Evolutionary conservation across 2,113 vertebrate genomes (phyloP).

Genomic region (Misgurnus anguillicaudatus): DNA sequence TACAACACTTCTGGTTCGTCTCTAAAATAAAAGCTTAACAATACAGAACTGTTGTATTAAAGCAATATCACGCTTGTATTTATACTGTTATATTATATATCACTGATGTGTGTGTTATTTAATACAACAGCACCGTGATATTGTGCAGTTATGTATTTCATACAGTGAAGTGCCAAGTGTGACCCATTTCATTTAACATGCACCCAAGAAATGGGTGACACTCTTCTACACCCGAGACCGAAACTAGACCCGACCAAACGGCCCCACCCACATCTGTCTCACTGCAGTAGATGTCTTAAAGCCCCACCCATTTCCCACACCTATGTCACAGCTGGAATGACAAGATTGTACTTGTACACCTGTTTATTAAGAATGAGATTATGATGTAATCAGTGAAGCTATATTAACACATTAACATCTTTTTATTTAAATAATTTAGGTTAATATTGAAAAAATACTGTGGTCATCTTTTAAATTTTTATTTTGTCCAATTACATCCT

Average conservation of each 20-base stretch:
- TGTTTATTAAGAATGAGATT: too few species aligned
- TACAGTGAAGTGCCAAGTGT: conserved; percentile 34
- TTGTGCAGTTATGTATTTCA: background rate
- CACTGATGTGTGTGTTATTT: too few species aligned
- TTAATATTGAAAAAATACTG: too few species aligned
- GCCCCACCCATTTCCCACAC: background rate
- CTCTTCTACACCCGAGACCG: background rate
- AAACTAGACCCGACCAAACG: background rate
- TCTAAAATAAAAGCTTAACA: too few species aligned
- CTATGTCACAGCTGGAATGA: too few species aligned
- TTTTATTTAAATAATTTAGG: too few species aligned
- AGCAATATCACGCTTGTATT: background rate
- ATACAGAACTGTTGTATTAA: background rate
- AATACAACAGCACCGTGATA: background rate
- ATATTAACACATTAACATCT: too few species aligned
- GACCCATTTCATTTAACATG: conserved; percentile 33
- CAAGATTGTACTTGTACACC: too few species aligned
- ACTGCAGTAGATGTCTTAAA: background rate
- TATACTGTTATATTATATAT: too few species aligned
- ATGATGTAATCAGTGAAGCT: too few species aligned
- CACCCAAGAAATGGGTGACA: background rate
- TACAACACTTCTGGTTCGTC: background rate
- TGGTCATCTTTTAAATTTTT: too few species aligned
- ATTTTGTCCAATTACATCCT: too few species aligned
- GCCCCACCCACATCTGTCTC: background rate